Conservation (phyloP, 1,140 invertebrate genomes). For the Magallana gigas region DNA sequence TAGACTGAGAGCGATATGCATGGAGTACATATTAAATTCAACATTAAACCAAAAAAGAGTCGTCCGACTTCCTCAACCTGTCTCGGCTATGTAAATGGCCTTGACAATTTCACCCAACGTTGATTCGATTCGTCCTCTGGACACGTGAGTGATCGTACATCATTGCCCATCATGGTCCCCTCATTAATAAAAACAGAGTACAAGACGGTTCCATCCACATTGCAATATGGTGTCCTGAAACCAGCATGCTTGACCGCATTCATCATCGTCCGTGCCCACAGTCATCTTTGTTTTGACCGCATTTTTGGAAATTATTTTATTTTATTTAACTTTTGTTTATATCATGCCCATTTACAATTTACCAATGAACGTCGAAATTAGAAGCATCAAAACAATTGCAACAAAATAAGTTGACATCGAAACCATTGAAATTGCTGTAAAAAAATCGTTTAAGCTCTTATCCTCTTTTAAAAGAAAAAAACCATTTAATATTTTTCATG, state of each 20-base stretch:
- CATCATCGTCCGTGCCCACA: not conserved
- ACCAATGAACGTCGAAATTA: no score
- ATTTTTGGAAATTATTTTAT: not conserved
- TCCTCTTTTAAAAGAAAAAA: no score
- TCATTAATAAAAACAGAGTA: not conserved
- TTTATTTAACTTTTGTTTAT: no score
- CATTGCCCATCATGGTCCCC: not conserved
- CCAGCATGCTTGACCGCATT: not conserved
- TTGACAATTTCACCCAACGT: constrained; percentile 9
- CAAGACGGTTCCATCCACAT: not conserved
- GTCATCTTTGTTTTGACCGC: not conserved
- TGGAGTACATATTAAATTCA: no score
- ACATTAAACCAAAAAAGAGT: not conserved
- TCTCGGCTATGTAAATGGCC: not conserved
- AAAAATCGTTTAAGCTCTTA: no score
- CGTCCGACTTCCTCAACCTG: not conserved
- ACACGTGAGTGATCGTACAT: not conserved
- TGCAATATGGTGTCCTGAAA: not conserved
- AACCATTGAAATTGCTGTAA: no score
- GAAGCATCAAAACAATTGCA: no score
- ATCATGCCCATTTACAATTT: no score
- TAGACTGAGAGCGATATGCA: not conserved
- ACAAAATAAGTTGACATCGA: no score
- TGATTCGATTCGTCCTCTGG: not conserved
- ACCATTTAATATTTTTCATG: no score